Conservation (phyloP, 1,140 invertebrate genomes). For the Drosophila erecta region DNA sequence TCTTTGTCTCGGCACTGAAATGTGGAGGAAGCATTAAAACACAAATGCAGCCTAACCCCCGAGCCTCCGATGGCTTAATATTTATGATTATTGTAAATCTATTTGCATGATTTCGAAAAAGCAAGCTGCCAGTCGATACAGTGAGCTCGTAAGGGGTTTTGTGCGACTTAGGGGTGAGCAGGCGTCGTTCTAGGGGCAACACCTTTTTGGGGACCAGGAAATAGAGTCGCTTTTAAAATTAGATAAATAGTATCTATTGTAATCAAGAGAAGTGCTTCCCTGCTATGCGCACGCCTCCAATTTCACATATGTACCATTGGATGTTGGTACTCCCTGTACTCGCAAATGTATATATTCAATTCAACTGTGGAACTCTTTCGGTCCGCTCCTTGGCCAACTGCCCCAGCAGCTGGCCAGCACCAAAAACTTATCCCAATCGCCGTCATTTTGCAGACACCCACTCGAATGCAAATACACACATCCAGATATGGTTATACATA, state of each 20-base stretch:
- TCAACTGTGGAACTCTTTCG: constrained; percentile 2
- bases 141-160: not conserved
- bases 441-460: constrained; percentile 29
- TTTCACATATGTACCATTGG: too few species aligned
- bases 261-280: too few species aligned
- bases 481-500: not conserved
- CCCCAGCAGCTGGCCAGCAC: not conserved
- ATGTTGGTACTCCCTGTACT: not conserved
- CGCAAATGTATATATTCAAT: not conserved
- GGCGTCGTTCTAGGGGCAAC: too few species aligned
- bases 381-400: constrained; percentile 21
- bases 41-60: constrained; percentile 28
- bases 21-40: not conserved
- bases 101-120: constrained; percentile 63
- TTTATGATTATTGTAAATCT: constrained; percentile 78
- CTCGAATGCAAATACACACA: not conserved
- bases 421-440: constrained; percentile 30
- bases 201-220: too few species aligned
- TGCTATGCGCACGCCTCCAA: too few species aligned
- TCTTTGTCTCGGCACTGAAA: not conserved
- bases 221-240: too few species aligned
- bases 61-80: constrained; percentile 57
- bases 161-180: not conserved
- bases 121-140: constrained; percentile 9
- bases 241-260: too few species aligned